Evolutionary conservation across 1,140 invertebrate species (phyloP).

Genomic region (Drosophila tropicalis): DNA sequence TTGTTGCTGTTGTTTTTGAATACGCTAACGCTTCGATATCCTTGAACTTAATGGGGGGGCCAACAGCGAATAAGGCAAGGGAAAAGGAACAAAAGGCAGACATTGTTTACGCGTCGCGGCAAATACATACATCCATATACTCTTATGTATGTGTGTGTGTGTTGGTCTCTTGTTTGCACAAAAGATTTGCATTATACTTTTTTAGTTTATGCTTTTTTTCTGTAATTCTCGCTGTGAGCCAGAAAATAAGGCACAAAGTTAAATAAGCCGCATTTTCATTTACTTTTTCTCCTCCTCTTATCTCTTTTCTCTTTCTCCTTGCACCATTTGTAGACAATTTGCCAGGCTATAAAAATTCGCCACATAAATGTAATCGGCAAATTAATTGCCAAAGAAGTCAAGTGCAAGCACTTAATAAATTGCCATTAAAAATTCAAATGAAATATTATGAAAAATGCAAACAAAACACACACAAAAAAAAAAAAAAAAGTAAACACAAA

Average conservation of each 20-base stretch:
- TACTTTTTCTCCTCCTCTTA: too few relatives aligned
- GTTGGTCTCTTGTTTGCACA: conserved; percentile 26
- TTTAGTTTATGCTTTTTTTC: conserved; percentile 24
- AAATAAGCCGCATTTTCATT: too few relatives aligned
- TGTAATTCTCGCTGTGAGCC: not conserved
- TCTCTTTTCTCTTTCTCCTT: not conserved
- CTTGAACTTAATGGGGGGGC: conserved; percentile 52
- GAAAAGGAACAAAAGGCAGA: conserved; percentile 27
- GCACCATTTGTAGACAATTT: conserved; percentile 43
- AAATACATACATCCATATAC: conserved; percentile 23
- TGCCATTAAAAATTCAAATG: conserved; percentile 52
- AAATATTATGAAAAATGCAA: conserved; percentile 7
- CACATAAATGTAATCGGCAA: conserved; percentile 56
- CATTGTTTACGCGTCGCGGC: conserved; percentile 59
- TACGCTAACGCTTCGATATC: conserved; percentile 53
- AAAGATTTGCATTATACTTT: conserved; percentile 46
- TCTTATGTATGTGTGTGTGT: conserved; percentile 33
- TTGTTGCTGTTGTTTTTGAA: conserved; percentile 30
- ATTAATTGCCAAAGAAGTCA: conserved; percentile 56
- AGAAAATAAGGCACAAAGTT: too few relatives aligned
- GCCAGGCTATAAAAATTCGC: conserved; percentile 56
- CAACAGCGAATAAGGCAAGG: not conserved
- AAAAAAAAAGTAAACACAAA: too few relatives aligned
- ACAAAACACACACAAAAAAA: too few relatives aligned
- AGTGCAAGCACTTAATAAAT: conserved; percentile 47